A percentile compares a stretch with the other conserved stretches of the same genome.
phyloP scores from a whole-genome alignment of 2,113 vertebrate species.

The Phalacrocorax aristotelis region DNA sequence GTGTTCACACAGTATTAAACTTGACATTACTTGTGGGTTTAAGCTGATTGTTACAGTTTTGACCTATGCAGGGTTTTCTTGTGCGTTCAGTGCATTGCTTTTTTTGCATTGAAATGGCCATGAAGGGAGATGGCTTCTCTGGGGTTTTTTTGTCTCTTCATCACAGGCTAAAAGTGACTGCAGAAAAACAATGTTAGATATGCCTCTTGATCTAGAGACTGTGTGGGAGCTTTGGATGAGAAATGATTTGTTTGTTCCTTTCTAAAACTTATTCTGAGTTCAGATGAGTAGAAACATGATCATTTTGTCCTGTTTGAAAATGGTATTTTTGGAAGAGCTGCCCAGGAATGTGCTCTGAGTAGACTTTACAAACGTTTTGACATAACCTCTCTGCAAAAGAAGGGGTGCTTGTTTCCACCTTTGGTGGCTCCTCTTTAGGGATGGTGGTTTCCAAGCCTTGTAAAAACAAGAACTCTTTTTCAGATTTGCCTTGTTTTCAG shows the following conservation, averaged over 20 bases:
- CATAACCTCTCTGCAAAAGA: not conserved
- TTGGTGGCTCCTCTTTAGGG: not conserved
- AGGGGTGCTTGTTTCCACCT: not conserved
- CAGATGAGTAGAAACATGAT: not conserved
- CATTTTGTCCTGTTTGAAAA: not conserved
- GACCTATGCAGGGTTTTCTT: not conserved
- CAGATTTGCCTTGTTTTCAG: not conserved
- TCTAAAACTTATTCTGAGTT: not conserved
- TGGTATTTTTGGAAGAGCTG: not conserved
- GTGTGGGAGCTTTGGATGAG: not conserved
- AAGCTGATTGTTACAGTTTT: not conserved
- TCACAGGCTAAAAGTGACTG: not conserved
- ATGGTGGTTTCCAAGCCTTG: not conserved
- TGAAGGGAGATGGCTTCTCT: not conserved
- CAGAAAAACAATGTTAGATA: not conserved
- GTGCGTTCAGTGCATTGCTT: rapidly evolving
- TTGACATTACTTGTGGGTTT: not conserved
- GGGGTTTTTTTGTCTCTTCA: not conserved
- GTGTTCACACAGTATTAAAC: rapidly evolving
- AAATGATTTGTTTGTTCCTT: not conserved
- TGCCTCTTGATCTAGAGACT: not conserved
- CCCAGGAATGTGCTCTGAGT: not conserved
- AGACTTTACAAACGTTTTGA: not conserved
- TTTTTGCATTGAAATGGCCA: not conserved
- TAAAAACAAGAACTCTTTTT: not conserved